Conservation (phyloP, 2,888 invertebrate genomes). For the Argynnis bischoffii region DNA sequence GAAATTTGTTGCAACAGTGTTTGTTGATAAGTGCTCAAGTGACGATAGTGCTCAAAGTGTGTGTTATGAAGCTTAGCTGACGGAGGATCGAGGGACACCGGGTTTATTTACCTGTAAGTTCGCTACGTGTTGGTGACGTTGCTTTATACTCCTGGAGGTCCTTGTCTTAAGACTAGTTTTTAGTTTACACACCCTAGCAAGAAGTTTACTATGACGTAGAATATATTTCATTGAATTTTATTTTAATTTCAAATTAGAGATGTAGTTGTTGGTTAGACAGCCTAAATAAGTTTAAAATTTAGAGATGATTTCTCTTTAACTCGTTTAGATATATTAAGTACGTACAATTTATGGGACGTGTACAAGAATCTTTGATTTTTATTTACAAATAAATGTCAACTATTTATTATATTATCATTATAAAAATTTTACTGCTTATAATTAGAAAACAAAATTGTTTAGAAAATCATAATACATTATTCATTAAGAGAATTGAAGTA, state of each 20-base stretch:
- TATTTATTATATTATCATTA: too few relatives aligned
- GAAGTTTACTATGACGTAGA: neutral
- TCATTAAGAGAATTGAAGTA: neutral
- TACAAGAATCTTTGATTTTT: too few relatives aligned
- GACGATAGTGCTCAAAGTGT: conserved; percentile 63
- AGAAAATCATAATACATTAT: too few relatives aligned
- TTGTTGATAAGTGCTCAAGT: conserved; percentile 66
- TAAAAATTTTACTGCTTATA: too few relatives aligned
- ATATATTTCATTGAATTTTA: neutral
- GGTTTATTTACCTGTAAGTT: conserved; percentile 75
- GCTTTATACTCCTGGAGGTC: conserved; percentile 44
- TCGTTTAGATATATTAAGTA: neutral
- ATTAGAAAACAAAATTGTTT: too few relatives aligned
- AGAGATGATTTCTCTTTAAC: neutral
- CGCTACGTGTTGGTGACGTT: conserved; percentile 75
- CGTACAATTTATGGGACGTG: too few relatives aligned
- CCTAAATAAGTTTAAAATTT: neutral
- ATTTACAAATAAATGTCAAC: too few relatives aligned
- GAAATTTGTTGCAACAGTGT: conserved; percentile 68
- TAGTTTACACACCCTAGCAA: conserved; percentile 18
- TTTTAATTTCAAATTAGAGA: neutral
- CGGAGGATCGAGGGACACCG: conserved; percentile 66
- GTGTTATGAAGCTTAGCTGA: conserved; percentile 79
- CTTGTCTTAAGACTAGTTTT: conserved; percentile 40
- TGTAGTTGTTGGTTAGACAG: neutral